These are phyloP conservation scores for Mythimna vitellina DNA, from an alignment of 2,888 invertebrate species.

Conservation along the genomic window DNA sequence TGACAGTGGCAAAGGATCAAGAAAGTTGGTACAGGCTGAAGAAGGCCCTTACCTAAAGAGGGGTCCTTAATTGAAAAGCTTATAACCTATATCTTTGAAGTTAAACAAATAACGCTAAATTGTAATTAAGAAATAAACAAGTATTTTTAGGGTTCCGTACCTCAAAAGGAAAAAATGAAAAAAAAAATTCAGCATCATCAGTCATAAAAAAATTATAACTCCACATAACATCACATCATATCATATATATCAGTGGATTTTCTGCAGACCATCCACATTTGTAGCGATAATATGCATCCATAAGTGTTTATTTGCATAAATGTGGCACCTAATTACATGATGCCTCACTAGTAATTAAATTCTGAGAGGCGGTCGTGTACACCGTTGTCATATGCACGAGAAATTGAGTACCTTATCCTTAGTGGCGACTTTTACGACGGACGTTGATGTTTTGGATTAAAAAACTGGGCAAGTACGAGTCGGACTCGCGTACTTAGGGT, in stretches of 20 bases:
- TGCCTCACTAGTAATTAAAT: conserved; percentile 36
- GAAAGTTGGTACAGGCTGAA: too few relatives aligned
- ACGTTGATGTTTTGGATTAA: neutral
- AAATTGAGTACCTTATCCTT: neutral
- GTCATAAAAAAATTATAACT: neutral
- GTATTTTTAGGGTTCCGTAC: too few relatives aligned
- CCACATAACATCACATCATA: neutral
- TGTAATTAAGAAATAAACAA: too few relatives aligned
- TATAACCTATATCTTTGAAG: too few relatives aligned
- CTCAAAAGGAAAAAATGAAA: too few relatives aligned
- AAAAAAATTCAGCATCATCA: neutral
- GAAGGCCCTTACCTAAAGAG: too few relatives aligned
- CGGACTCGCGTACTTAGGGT: too few relatives aligned
- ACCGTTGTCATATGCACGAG: neutral
- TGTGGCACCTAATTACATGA: conserved; percentile 18
- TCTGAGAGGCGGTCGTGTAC: conserved; percentile 1
- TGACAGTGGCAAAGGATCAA: too few relatives aligned
- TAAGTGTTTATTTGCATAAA: conserved; percentile 38
- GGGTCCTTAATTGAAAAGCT: too few relatives aligned
- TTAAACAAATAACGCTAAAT: too few relatives aligned
- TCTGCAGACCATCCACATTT: neutral
- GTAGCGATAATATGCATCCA: neutral
- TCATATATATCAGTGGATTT: neutral
- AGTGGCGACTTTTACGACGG: neutral
- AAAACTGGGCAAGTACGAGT: too few relatives aligned